These are phyloP conservation scores for Trialeurodes vaporariorum DNA, from an alignment of 1,140 invertebrate species.

Conservation along the genomic window DNA sequence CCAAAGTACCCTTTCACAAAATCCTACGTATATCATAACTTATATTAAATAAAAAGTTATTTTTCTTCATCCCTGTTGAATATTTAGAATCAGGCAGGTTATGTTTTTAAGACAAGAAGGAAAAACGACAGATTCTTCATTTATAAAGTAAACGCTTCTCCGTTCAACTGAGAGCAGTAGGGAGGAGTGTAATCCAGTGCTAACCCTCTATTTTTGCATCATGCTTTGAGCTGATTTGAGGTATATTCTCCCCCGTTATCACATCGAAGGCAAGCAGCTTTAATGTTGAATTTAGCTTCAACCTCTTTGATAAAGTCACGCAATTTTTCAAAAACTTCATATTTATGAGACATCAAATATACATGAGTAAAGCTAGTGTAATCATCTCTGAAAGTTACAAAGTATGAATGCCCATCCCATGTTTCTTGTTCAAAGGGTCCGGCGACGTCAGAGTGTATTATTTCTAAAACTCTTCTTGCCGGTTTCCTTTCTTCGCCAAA, in stretches of 20 bases:
- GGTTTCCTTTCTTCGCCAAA: slow-evolving; percentile 16
- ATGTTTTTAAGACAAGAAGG: no score
- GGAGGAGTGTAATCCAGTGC: slow-evolving; percentile 22
- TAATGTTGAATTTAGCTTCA: slow-evolving; percentile 28
- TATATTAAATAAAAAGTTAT: no score
- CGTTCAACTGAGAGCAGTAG: slow-evolving; percentile 32
- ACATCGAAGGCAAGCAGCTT: slow-evolving; percentile 14
- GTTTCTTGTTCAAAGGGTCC: slow-evolving; percentile 26
- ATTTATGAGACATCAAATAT: slow-evolving; percentile 34
- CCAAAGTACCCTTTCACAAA: no score
- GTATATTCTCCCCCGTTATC: slow-evolving; percentile 23
- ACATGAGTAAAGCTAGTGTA: slow-evolving; percentile 29
- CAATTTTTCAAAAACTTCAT: slow-evolving; percentile 30
- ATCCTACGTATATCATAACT: no score
- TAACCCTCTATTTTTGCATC: slow-evolving; percentile 26
- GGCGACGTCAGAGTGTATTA: slow-evolving; percentile 31
- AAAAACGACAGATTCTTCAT: no score
- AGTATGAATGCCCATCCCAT: slow-evolving; percentile 27
- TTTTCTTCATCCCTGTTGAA: no score
- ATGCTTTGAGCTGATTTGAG: slow-evolving; percentile 5
- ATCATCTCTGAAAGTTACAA: slow-evolving; percentile 33
- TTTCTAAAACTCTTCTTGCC: slow-evolving; percentile 23
- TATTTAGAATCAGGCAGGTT: no score
- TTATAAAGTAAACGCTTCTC: no score
- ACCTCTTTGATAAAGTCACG: slow-evolving; percentile 27